Conservation (phyloP, 2,888 invertebrate species). For the Epirrhoe alternata region DNA sequence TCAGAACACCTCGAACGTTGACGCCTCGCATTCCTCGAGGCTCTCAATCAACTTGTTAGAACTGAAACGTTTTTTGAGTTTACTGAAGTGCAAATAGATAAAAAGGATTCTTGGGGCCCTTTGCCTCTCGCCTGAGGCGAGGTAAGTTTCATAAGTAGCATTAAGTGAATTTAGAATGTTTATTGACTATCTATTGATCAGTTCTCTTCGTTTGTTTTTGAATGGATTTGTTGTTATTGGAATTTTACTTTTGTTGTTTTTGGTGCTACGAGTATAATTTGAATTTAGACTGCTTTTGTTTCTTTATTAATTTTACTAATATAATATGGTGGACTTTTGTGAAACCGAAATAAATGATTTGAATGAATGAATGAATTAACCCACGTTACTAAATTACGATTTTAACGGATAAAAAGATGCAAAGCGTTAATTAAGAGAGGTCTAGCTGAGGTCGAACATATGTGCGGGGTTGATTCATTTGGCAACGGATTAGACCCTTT, state of each 20-base stretch:
- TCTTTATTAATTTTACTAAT: neutral
- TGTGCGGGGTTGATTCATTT: neutral
- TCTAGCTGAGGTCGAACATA: neutral
- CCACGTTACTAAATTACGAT: neutral
- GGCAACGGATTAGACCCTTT: constrained; percentile 1
- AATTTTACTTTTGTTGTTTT: neutral
- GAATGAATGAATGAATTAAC: too few relatives aligned
- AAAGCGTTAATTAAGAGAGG: neutral
- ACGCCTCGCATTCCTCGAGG: constrained; percentile 39
- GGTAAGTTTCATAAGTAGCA: constrained; percentile 66
- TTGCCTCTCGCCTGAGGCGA: constrained; percentile 60
- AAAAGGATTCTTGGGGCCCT: constrained; percentile 60
- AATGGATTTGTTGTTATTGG: constrained; percentile 11
- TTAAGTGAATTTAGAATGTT: constrained; percentile 37
- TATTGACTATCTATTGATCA: constrained; percentile 31
- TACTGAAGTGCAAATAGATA: constrained; percentile 60
- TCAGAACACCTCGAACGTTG: constrained; percentile 38
- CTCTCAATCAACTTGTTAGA: constrained; percentile 46
- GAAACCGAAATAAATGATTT: too few relatives aligned
- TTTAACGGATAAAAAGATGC: neutral
- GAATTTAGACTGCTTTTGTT: neutral
- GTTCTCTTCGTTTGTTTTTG: constrained; percentile 13
- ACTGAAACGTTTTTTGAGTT: constrained; percentile 56
- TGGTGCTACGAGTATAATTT: neutral
- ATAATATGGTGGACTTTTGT: too few relatives aligned